Evolutionary conservation across 2,888 invertebrate genomes (phyloP).

Genomic region (Orgyia antiqua): DNA sequence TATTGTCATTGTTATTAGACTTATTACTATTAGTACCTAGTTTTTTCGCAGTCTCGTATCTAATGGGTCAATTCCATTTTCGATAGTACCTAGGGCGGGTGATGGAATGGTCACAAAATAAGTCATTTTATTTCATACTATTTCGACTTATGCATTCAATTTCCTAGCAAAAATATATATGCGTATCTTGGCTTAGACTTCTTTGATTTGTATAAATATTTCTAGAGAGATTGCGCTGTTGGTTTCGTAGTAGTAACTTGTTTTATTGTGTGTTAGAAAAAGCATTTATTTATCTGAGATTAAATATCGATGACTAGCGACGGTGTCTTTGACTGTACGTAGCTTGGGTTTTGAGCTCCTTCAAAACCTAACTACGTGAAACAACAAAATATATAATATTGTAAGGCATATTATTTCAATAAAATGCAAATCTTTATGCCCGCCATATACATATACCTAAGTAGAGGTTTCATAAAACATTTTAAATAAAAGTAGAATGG

Average conservation of each 20-base stretch:
- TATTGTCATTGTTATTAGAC: too few relatives aligned
- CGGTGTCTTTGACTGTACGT: too few relatives aligned
- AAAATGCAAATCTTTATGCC: neutral
- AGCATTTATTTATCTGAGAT: too few relatives aligned
- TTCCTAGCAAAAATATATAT: neutral
- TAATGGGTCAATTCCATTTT: neutral
- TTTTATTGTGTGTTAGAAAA: too few relatives aligned
- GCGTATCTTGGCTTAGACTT: neutral
- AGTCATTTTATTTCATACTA: neutral
- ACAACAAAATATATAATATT: too few relatives aligned
- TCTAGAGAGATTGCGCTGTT: too few relatives aligned
- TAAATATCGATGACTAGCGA: too few relatives aligned
- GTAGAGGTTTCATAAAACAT: constrained; percentile 4
- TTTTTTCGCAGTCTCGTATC: neutral
- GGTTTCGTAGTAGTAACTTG: too few relatives aligned
- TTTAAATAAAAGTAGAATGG: constrained; percentile 12
- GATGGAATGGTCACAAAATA: neutral
- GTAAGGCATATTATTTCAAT: too few relatives aligned
- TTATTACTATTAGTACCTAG: neutral
- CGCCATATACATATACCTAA: neutral
- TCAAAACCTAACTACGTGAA: too few relatives aligned
- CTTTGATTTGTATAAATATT: neutral
- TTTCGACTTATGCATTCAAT: neutral
- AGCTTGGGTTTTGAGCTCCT: too few relatives aligned
- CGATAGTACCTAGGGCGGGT: too few relatives aligned